Conservation (phyloP, 2,113 vertebrate genomes). For the Naja naja region DNA sequence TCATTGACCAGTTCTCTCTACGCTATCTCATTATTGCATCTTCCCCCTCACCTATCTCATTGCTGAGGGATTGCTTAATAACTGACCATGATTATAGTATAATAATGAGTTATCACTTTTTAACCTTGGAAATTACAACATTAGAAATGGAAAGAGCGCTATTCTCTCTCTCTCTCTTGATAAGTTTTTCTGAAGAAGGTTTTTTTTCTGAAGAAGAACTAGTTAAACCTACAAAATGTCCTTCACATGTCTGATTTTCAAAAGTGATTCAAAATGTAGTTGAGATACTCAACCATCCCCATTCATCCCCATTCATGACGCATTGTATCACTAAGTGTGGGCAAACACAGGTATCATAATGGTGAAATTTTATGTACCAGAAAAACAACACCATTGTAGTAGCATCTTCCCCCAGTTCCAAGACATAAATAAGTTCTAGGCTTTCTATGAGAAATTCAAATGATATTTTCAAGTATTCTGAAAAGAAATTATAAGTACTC, state of each 20-base stretch:
- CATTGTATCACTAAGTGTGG: background rate
- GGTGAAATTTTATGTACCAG: background rate
- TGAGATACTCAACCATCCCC: background rate
- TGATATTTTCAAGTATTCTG: background rate
- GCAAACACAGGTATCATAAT: background rate
- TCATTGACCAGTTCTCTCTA: slow-evolving; percentile 6
- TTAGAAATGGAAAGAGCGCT: background rate
- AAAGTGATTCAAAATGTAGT: background rate
- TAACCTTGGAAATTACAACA: background rate
- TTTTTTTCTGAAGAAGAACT: background rate
- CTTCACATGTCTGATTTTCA: background rate
- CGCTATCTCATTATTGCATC: background rate
- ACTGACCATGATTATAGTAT: background rate
- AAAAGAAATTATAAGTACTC: background rate
- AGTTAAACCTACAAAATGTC: background rate
- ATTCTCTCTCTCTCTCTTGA: background rate
- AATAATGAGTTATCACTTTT: background rate
- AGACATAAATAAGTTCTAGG: background rate
- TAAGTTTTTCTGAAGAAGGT: background rate
- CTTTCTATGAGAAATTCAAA: background rate
- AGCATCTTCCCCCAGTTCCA: background rate
- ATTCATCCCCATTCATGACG: background rate
- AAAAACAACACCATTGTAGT: background rate
- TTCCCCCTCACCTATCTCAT: background rate
- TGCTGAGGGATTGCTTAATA: background rate